phyloP scores from a whole-genome alignment of 2,113 vertebrate species.

The Perccottus glenii region DNA sequence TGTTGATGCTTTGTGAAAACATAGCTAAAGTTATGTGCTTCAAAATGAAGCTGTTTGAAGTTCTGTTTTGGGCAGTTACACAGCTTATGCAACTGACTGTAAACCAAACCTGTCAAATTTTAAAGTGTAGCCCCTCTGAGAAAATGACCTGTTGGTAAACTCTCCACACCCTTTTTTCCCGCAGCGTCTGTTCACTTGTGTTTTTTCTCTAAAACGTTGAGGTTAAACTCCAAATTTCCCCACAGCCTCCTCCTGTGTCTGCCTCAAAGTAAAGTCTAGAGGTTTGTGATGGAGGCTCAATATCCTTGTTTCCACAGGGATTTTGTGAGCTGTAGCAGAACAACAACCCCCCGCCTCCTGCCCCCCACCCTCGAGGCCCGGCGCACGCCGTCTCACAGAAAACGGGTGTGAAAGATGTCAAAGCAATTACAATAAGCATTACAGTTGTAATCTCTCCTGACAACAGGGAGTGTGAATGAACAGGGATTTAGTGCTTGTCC shows the following conservation, averaged over 20 bases:
- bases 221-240: constrained; percentile 5
- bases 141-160: no score
- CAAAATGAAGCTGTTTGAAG: background rate
- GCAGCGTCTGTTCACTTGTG: constrained; percentile 6
- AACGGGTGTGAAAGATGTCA: constrained; percentile 75
- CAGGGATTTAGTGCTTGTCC: constrained; percentile 24
- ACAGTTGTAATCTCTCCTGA: constrained; percentile 63
- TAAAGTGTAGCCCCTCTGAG: no score
- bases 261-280: constrained; percentile 36
- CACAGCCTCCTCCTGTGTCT: constrained; percentile 16
- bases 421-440: constrained; percentile 75
- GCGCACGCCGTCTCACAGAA: constrained; percentile 45
- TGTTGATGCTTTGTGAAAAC: background rate
- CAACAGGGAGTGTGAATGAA: constrained; percentile 60
- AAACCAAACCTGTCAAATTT: no score
- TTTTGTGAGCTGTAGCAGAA: constrained; percentile 33
- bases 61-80: no score
- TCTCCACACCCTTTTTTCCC: background rate
- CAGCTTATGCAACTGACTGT: no score
- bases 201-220: background rate
- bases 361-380: constrained; percentile 31
- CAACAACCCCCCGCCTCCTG: constrained; percentile 23
- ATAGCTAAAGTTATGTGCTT: background rate
- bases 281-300: constrained; percentile 15
- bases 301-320: constrained; percentile 39